Percentiles rank a stretch among this genome's conserved stretches.
phyloP scores from a whole-genome alignment of 1,140 invertebrate genomes.

The Rhyacophila brunnea region DNA sequence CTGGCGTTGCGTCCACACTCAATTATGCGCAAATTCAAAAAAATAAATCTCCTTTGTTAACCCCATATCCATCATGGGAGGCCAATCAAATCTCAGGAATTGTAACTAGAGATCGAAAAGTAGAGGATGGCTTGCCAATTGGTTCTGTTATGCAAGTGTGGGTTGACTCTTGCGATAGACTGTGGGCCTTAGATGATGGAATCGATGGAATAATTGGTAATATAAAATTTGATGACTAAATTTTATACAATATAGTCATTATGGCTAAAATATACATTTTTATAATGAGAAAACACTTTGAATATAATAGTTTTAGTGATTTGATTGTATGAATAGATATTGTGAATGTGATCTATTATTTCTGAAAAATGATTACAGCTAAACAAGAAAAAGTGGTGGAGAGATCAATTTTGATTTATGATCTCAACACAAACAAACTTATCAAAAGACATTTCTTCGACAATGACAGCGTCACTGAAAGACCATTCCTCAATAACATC shows the following conservation, averaged over 20 bases:
- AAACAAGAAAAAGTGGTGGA: conserved; percentile 44
- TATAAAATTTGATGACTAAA: too few species aligned
- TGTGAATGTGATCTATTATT: too few species aligned
- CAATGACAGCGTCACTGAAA: conserved; percentile 29
- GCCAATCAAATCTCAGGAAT: conserved; percentile 53
- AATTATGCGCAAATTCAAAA: conserved; percentile 62
- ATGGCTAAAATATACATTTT: too few species aligned
- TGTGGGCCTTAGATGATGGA: conserved; percentile 66
- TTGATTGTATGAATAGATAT: too few species aligned
- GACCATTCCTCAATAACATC: too few species aligned
- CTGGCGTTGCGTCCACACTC: conserved; percentile 68
- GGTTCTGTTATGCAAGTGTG: conserved; percentile 57
- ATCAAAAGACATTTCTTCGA: conserved; percentile 59
- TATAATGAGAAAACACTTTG: too few species aligned
- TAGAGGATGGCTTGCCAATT: conserved; percentile 37
- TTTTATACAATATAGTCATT: too few species aligned
- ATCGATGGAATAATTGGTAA: conserved; percentile 57
- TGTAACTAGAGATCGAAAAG: background rate
- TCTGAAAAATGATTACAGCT: conserved; percentile 8
- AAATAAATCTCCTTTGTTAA: conserved; percentile 58
- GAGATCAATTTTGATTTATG: conserved; percentile 53
- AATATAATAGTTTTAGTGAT: too few species aligned
- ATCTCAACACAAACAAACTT: conserved; percentile 53
- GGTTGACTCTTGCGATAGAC: conserved; percentile 60
- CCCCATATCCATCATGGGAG: conserved; percentile 68